Evolutionary conservation across 2,888 invertebrate species (phyloP), one percentile per base, ranked within the genome.

Genomic region (Gnatocerus cornutus): DNA sequence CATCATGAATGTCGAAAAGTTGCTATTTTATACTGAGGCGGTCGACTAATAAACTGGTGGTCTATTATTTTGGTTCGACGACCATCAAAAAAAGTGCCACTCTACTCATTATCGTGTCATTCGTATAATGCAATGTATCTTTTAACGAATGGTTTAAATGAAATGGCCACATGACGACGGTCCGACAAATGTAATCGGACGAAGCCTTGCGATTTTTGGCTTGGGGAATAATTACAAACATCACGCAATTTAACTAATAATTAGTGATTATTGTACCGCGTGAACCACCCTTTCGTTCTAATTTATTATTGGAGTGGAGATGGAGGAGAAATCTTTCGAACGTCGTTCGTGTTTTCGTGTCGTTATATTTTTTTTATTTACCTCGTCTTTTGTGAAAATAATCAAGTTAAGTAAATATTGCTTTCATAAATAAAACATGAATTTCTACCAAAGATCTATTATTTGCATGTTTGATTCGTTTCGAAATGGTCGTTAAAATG

Each of bases 361-460:
- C 82, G 79, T 82, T 82, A 82, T 4, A 21, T 21, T 21, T 80
- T 80, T 78, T 74, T 74, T n/a, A 33, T 33, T 33, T 33, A n/a
- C 75, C 75, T 73, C 76, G 73, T 73, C 71, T 73, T 68, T 69
- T 72, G 62, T 76, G 79, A 83, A 83, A 83, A 84, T 84, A 84
- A 84, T 84, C 84, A 84, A 82, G 80, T 79, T 82, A 83, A 83
- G 84, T 84, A 84, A 84, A 84, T 83, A 84, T 84, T 81, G 82
- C 81, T 81, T 81, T 83, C 82, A 83, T 84, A 83, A 84, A 84
- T 84, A 84, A 84, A 83, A 83, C 84, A 83, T 83, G 83, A 81
- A 81, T 81, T 80, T 81, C 80, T 78, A 79, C 80, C 41, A 41
- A 81, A 82, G 83, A 83, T 83, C 83, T 81, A 81, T 83, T 82